Evolutionary conservation across 2,797 vertebrate genomes (phyloP).

Genomic region (Artibeus lituratus): DNA sequence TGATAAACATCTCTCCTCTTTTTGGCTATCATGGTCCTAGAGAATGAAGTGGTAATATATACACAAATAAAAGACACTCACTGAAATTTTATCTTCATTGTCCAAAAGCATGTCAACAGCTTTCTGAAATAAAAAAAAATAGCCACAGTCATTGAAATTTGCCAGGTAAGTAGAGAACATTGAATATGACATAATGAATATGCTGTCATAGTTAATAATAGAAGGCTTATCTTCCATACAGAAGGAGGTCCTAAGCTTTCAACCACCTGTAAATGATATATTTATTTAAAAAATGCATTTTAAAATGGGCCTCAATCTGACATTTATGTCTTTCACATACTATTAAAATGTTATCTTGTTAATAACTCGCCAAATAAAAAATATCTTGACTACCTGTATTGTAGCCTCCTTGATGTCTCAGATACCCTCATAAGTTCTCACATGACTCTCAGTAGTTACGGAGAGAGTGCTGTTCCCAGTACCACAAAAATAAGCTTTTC

Average conservation of each 20-base stretch:
- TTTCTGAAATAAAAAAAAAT: constrained; percentile 86
- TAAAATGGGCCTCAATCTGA: background rate
- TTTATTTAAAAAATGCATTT: background rate
- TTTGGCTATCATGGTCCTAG: background rate
- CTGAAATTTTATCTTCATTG: constrained; percentile 99
- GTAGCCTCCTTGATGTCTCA: background rate
- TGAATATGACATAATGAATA: background rate
- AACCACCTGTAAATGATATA: background rate
- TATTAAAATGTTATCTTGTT: background rate
- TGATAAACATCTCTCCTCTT: background rate
- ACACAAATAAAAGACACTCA: constrained; percentile 81
- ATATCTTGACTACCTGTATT: background rate
- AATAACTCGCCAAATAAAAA: background rate
- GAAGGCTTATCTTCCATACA: background rate
- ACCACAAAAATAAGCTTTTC: background rate
- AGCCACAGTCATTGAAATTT: background rate
- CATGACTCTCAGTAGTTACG: background rate
- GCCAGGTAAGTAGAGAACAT: background rate
- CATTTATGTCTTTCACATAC: background rate
- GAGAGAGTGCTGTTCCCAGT: background rate
- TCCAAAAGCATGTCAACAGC: constrained; percentile 99
- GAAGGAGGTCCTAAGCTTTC: background rate
- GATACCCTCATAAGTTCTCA: background rate
- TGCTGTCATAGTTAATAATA: background rate
- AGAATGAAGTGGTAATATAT: background rate